Evolutionary conservation across 2,113 vertebrate species (phyloP), one percentile per base, ranked within the genome.

Genomic region (Malurus alboscapulatus): DNA sequence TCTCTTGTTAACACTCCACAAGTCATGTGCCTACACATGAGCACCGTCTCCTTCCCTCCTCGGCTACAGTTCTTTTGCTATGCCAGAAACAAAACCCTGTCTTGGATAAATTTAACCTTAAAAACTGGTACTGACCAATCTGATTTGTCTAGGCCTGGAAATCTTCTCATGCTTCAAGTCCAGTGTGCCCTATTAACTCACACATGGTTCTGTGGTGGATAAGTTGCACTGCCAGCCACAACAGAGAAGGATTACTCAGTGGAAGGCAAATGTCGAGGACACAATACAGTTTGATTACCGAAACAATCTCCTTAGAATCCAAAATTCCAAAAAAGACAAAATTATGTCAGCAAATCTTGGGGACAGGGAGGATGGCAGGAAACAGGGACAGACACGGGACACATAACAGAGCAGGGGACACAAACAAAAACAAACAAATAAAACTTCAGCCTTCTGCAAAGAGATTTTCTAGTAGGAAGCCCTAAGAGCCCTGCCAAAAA

Each of bases 321-420:
- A 81, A 36, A 62, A 59, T 8, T 78, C 29, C 66, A 13, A 38
- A 90, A 73, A 82, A 66, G 27, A 12, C 61, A 81, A 18, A 5
- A 25, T 62, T 21, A 42, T 16, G 40, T 11, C 34, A 53, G 42
- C 40, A 87, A 82, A 75, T 62, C 40, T 25, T 42, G 21, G 26
- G 14, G 22, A 20, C 24, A 6, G 10, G 3, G 24, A 22, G 13
- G 15, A 42, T 12, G 4, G 6, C 9, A 10, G 13, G 2, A 22
- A 63, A 47, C 0, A 0, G 30, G n/a, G 19, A 54, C 29, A n/a
- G 47, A 68, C 25, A 51, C 0, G 0, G 38, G 59, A 47, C 29
- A 54, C 19, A 14, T 27, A 74, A 40, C 32, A 59, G 24, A 61
- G 54, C 26, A 34, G 16, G 40, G 20, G 25, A 54, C n/a, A 34